Conservation (phyloP, 2,888 invertebrate genomes). For the Agapostemon virescens region DNA sequence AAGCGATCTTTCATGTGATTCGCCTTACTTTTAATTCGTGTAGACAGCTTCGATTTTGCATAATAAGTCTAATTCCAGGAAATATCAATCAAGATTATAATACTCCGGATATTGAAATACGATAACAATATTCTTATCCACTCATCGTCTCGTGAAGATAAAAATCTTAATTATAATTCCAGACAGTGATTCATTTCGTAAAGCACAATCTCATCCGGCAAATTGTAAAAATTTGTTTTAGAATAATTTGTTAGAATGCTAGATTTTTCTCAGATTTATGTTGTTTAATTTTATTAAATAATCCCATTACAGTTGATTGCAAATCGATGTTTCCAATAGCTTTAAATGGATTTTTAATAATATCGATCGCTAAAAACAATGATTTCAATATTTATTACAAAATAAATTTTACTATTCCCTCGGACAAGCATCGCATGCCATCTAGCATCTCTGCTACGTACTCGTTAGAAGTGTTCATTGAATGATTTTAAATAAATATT, state of each 20-base stretch:
- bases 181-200: background rate
- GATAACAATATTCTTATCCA: background rate
- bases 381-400: background rate
- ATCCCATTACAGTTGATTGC: background rate
- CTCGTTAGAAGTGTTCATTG: background rate
- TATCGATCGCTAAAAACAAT: background rate
- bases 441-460: background rate
- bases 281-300: too few species aligned
- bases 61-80: too few species aligned
- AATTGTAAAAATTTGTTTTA: background rate
- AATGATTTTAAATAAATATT: too few species aligned
- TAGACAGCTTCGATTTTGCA: background rate
- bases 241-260: background rate
- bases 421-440: background rate
- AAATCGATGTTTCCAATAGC: background rate
- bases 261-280: background rate
- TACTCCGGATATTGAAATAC: background rate
- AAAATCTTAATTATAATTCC: background rate
- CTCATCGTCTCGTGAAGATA: background rate
- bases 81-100: background rate
- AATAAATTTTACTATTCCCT: background rate
- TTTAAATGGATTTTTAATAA: too few species aligned
- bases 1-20: background rate
- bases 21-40: background rate
- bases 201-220: background rate